These are phyloP conservation scores for Monochamus alternatus DNA, from an alignment of 2,888 invertebrate genomes.

Conservation along the genomic window DNA sequence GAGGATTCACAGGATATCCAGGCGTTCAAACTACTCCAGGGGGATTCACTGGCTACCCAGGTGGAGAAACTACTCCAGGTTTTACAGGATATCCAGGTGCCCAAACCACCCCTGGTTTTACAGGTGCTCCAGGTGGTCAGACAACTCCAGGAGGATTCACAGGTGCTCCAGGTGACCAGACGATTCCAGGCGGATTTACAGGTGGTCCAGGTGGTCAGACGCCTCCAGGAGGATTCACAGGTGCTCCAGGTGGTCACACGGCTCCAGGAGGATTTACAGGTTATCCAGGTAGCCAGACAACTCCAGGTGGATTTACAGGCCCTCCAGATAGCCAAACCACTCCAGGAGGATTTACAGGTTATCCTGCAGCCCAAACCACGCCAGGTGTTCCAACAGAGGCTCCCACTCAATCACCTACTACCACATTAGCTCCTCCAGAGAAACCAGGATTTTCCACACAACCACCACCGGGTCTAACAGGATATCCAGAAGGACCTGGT, in stretches of 20 bases:
- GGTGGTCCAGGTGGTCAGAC: constrained; percentile 23
- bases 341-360: constrained; percentile 6
- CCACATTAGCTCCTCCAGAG: constrained; percentile 33
- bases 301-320: constrained; percentile 15
- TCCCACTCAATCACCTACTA: constrained; percentile 30
- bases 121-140: background rate
- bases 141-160: no score
- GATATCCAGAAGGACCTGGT: constrained; percentile 37
- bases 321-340: constrained; percentile 24
- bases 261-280: background rate
- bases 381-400: constrained; percentile 43
- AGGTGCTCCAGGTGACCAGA: background rate
- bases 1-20: constrained; percentile 28
- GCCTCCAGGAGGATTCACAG: constrained; percentile 10
- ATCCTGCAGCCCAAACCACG: background rate
- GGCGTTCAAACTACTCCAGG: constrained; percentile 11
- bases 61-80: no score
- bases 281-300: background rate
- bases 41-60: background rate
- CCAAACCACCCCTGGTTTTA: background rate
- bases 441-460: constrained; percentile 25
- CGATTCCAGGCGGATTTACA: constrained; percentile 3
- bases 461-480: constrained; percentile 1
- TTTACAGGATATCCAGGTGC: no score
- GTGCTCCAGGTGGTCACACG: background rate